These are phyloP conservation scores for Sialia sialis DNA, from an alignment of 2,113 vertebrate species.

Conservation along the genomic window DNA sequence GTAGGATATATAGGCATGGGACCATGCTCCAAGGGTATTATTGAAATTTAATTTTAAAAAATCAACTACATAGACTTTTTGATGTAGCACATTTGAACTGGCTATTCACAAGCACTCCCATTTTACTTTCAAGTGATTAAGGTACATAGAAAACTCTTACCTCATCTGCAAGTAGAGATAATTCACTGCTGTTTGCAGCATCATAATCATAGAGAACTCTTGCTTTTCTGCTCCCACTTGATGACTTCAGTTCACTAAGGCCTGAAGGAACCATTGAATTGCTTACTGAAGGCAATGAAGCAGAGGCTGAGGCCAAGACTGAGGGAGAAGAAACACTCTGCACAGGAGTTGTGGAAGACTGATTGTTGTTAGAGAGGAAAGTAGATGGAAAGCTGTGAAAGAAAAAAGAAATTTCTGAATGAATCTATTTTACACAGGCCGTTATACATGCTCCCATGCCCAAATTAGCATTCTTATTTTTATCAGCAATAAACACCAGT, in stretches of 20 bases:
- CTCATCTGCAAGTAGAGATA: constrained; percentile 96
- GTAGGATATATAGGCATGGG: not conserved
- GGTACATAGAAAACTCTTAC: constrained; percentile 65
- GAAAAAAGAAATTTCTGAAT: not conserved
- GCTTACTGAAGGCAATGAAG: constrained; percentile 77
- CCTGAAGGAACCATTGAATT: constrained; percentile 73
- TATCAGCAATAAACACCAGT: not conserved
- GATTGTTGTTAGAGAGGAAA: constrained; percentile 93
- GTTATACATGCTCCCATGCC: not conserved
- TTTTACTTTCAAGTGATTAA: not conserved
- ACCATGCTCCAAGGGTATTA: not conserved
- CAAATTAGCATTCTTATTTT: not conserved
- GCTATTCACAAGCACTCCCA: not conserved
- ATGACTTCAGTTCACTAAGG: constrained; percentile 84
- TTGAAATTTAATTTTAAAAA: not conserved
- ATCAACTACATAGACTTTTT: not conserved
- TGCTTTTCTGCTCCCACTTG: constrained; percentile 87
- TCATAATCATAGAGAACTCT: constrained; percentile 97
- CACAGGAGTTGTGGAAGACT: constrained; percentile 74
- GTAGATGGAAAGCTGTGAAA: constrained; percentile 87
- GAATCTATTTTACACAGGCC: not conserved
- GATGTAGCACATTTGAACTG: not conserved
- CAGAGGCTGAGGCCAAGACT: constrained; percentile 76
- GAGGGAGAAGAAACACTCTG: constrained; percentile 80
- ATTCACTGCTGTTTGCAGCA: constrained; percentile 92